These are phyloP conservation scores for Cotesia congregata DNA, from an alignment of 2,888 invertebrate species.

Conservation along the genomic window DNA sequence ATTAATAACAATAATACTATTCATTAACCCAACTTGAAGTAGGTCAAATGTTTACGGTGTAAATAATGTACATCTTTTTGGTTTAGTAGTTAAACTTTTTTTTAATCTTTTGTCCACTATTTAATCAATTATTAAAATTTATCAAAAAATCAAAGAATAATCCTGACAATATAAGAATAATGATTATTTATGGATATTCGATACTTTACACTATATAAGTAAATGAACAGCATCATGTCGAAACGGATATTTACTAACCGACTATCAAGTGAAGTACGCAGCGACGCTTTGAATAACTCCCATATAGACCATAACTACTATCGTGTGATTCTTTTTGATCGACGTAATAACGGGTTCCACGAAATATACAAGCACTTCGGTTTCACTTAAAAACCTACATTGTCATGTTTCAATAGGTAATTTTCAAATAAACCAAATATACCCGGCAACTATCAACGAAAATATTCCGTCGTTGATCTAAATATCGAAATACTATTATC, in stretches of 20 bases:
- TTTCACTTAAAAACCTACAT: neutral
- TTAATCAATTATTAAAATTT: neutral
- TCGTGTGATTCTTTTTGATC: conserved; percentile 6
- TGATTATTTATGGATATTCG: neutral
- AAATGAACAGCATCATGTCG: conserved; percentile 27
- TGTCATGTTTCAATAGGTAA: conserved; percentile 6
- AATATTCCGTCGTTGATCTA: conserved; percentile 38
- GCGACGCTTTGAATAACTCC: conserved; percentile 25
- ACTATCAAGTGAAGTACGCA: conserved; percentile 39
- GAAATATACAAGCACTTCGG: conserved; percentile 10
- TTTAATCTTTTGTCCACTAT: neutral
- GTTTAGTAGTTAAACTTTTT: conserved; percentile 1
- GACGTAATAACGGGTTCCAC: neutral
- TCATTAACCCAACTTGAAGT: neutral
- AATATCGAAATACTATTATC: conserved; percentile 27
- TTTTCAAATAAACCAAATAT: conserved; percentile 3
- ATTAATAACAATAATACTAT: neutral
- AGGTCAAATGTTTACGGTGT: neutral
- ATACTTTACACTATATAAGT: conserved; percentile 15
- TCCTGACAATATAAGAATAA: conserved; percentile 30
- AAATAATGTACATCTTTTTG: neutral
- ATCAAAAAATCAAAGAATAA: conserved; percentile 6
- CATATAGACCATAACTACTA: conserved; percentile 11
- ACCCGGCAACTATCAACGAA: conserved; percentile 36
- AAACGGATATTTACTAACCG: conserved; percentile 3